Evolutionary conservation across 2,888 invertebrate species (phyloP).

Genomic region (Epirrhoe alternata): DNA sequence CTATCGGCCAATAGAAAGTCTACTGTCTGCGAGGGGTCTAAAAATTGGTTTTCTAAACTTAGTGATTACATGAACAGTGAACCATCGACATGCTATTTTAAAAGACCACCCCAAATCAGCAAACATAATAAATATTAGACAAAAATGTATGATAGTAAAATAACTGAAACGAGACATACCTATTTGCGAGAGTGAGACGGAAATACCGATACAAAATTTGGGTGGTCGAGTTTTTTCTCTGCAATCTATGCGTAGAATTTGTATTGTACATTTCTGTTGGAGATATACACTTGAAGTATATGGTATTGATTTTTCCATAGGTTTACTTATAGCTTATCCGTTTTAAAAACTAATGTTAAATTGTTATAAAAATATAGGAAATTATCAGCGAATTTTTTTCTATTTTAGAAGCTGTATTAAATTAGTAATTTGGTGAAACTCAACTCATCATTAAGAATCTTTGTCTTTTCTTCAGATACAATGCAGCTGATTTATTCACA

Average conservation of each 20-base stretch:
- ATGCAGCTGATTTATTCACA: too few species aligned
- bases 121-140: slow-evolving; percentile 69
- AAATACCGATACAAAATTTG: slow-evolving; percentile 57
- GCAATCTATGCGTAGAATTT: slow-evolving; percentile 70
- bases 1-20: too few species aligned
- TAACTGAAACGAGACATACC: slow-evolving; percentile 50
- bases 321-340: not conserved
- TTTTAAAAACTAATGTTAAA: not conserved
- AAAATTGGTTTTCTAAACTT: not conserved
- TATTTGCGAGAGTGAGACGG: slow-evolving; percentile 48
- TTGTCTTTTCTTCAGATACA: too few species aligned
- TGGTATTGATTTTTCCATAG: not conserved
- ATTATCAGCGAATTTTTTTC: too few species aligned
- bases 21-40: too few species aligned
- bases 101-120: slow-evolving; percentile 78
- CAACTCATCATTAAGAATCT: too few species aligned
- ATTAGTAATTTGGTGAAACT: too few species aligned
- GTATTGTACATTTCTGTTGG: slow-evolving; percentile 31
- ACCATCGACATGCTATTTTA: slow-evolving; percentile 36
- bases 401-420: too few species aligned
- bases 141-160: slow-evolving; percentile 67
- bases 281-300: not conserved
- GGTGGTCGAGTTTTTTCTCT: slow-evolving; percentile 77
- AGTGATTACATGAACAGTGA: not conserved
- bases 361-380: too few species aligned